phyloP scores from a whole-genome alignment of 2,113 vertebrate genomes.

The Oceanites oceanicus region DNA sequence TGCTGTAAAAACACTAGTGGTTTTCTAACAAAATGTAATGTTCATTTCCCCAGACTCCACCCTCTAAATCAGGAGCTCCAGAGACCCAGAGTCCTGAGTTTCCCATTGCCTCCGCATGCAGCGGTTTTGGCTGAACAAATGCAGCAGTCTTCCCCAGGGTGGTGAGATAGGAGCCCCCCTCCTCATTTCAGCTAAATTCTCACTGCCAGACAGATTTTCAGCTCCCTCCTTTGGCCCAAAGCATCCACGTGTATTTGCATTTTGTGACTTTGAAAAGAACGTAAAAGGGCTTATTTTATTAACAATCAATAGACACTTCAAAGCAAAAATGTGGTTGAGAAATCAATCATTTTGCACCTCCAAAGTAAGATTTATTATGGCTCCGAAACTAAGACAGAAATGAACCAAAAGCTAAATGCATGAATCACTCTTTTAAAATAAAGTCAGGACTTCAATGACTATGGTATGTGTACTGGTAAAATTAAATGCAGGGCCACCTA shows the following conservation, averaged over 20 bases:
- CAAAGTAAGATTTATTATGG: slow-evolving; percentile 19
- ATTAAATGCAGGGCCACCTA: slow-evolving; percentile 10
- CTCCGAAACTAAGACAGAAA: slow-evolving; percentile 30
- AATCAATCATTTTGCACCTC: slow-evolving; percentile 56
- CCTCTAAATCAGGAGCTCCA: background rate
- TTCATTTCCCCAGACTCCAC: background rate
- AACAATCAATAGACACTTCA: slow-evolving; percentile 23
- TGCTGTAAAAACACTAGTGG: background rate
- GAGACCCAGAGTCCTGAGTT: background rate
- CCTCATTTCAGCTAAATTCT: background rate
- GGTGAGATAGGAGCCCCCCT: background rate
- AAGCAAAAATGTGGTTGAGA: slow-evolving; percentile 58
- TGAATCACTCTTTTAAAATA: slow-evolving; percentile 55
- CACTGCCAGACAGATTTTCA: background rate
- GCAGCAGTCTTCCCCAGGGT: background rate
- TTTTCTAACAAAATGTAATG: background rate
- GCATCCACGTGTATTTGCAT: background rate
- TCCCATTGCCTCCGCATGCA: background rate
- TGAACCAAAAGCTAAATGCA: slow-evolving; percentile 28
- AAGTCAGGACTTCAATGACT: slow-evolving; percentile 3
- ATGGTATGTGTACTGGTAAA: slow-evolving; percentile 14
- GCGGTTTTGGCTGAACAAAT: background rate
- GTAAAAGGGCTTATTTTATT: slow-evolving; percentile 35
- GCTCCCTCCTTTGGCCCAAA: background rate
- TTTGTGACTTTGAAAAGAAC: slow-evolving; percentile 23